Evolutionary conservation across 2,113 vertebrate genomes (phyloP), one percentile per base, ranked within the genome.

Genomic region (Callaeas wilsoni): DNA sequence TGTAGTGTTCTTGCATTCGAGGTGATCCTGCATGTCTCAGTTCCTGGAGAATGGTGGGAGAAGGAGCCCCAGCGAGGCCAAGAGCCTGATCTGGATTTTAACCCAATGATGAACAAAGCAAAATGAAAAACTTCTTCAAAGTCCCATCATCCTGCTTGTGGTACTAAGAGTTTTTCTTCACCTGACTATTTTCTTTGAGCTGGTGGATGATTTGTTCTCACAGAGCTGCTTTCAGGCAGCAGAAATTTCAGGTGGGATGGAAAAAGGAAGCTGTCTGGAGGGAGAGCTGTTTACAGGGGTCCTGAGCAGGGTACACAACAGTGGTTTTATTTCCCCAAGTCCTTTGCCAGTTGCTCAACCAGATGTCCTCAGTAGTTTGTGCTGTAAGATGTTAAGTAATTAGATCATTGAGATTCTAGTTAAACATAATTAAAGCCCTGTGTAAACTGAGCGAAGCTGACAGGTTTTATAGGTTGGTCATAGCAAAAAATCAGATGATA

Each of bases 401-500:
- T 96, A 96, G 91, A 96, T 97, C 91, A 92, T 96, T 96, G 94
- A 87, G 71, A 83, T 95, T 96, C 89, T 94, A 88, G 95, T 97
- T 97, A 97, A 97, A 96, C 79, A 85, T 97, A 96, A 97, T 97
- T 96, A 97, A 92, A 96, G 91, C 53, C 80, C 93, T 93, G 56
- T 96, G 93, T 95, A 97, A 97, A 96, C 95, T 96, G 94, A 97
- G 88, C 77, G 93, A 94, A 94, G 67, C 64, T 97, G 96, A 97
- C 96, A 97, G 95, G 93, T 96, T 96, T 95, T 96, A 95, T 90
- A 95, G 85, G 91, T 96, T 97, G 96, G 93, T 94, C 96, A 96
- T 87, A 90, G 85, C 65, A 95, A 96, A 96, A 97, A 95, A 96
- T 96, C 82, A 90, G 91, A 87, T 95, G 76, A 87, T 96, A 93